Evolutionary conservation across 1,140 invertebrate genomes (phyloP).

Genomic region (Leptopilina boulardi): DNA sequence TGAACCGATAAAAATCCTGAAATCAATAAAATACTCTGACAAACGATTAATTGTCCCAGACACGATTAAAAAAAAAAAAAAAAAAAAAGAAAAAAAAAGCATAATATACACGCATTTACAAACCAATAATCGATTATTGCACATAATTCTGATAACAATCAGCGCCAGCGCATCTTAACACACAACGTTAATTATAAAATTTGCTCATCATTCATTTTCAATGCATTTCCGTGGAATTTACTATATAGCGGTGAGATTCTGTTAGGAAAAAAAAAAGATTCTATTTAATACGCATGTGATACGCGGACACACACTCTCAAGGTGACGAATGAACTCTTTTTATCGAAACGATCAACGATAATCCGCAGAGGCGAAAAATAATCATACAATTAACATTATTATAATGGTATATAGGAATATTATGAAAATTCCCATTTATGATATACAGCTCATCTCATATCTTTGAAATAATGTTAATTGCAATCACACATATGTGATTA

Average conservation of each 20-base stretch:
- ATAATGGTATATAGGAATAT: conserved; percentile 41
- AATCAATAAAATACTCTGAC: conserved; percentile 26
- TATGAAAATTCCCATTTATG: conserved; percentile 35
- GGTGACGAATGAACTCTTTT: conserved; percentile 18
- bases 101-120: not conserved
- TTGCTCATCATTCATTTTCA: conserved; percentile 28
- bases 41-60: conserved; percentile 23
- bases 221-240: conserved; percentile 26
- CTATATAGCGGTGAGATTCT: not conserved
- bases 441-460: conserved; percentile 11
- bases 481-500: conserved; percentile 60
- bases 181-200: conserved; percentile 27
- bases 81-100: no score
- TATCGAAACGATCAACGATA: conserved; percentile 24
- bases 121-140: conserved; percentile 32
- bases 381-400: conserved; percentile 46
- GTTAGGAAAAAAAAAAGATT: not conserved
- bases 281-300: not conserved
- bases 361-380: conserved; percentile 10
- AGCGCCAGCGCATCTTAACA: conserved; percentile 22
- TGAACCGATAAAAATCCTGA: conserved; percentile 24
- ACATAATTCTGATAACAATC: conserved; percentile 20
- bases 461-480: conserved; percentile 54
- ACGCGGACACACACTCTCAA: conserved; percentile 1
- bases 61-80: conserved; percentile 19